These are phyloP conservation scores for Neodon shergylaensis DNA, from an alignment of 2,113 vertebrate genomes.

Conservation along the genomic window DNA sequence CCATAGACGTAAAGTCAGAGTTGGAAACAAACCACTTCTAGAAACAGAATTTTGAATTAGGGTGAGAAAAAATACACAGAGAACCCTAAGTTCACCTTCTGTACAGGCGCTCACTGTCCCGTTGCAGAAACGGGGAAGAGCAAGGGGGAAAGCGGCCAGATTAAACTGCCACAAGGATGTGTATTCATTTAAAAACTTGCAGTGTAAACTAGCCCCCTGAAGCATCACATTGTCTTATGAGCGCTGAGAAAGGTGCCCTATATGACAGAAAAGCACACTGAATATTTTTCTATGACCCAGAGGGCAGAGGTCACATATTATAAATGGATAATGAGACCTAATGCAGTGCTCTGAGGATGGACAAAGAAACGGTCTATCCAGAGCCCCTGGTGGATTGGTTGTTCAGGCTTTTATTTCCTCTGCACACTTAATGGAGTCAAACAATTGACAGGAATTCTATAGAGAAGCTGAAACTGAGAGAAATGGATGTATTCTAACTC, in stretches of 20 bases:
- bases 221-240: conserved; percentile 82
- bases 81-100: background rate
- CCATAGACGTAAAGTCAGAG: conserved; percentile 8
- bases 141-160: conserved; percentile 64
- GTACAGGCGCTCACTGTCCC: conserved; percentile 9
- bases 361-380: conserved; percentile 89
- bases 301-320: conserved; percentile 90
- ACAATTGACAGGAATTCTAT: conserved; percentile 91
- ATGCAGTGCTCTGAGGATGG: conserved; percentile 88
- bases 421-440: conserved; percentile 91
- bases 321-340: conserved; percentile 94
- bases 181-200: conserved; percentile 81
- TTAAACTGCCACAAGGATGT: conserved; percentile 75
- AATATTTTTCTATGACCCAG: conserved; percentile 88
- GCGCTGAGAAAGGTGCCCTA: conserved; percentile 88
- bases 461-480: conserved; percentile 86
- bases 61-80: conserved; percentile 44
- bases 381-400: conserved; percentile 90
- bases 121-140: conserved; percentile 60
- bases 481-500: conserved; percentile 85
- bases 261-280: conserved; percentile 88
- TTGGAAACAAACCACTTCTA: conserved; percentile 42
- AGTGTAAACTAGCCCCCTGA: conserved; percentile 73
- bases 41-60: background rate
- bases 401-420: conserved; percentile 90